Conservation (phyloP, 2,888 invertebrate genomes). For the Digitonthophagus gazella region DNA sequence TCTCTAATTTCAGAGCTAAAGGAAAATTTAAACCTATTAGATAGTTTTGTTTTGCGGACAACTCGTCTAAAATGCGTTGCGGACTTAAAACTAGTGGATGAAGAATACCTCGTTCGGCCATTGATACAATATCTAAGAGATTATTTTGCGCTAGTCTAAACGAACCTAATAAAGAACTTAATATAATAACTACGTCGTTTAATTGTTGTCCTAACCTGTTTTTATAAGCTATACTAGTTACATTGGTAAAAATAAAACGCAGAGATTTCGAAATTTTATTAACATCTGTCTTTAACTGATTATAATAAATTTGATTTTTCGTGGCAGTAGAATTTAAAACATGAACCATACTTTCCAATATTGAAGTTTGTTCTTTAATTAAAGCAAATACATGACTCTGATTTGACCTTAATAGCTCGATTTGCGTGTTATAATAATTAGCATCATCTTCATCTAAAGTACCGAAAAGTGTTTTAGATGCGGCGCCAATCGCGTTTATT, state of each 20-base stretch:
- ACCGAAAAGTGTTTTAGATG: constrained; percentile 1
- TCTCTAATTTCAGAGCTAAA: not conserved
- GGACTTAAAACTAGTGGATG: constrained; percentile 14
- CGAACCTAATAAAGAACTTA: not conserved
- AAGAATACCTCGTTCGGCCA: constrained; percentile 6
- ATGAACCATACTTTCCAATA: not conserved
- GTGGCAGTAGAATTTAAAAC: not conserved
- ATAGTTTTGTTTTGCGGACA: constrained; percentile 5
- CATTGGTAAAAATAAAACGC: not conserved
- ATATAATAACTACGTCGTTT: constrained; percentile 8
- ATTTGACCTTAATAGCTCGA: not conserved
- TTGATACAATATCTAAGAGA: constrained; percentile 1
- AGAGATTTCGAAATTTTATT: constrained; percentile 1
- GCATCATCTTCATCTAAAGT: constrained; percentile 3
- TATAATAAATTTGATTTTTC: constrained; percentile 2
- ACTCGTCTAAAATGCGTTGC: constrained; percentile 5
- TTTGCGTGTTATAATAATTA: constrained; percentile 9
- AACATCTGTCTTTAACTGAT: not conserved
- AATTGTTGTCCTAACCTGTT: not conserved
- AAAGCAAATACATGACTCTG: constrained; percentile 3
- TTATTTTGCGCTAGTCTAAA: constrained; percentile 7
- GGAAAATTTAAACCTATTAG: constrained; percentile 10
- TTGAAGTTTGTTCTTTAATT: constrained; percentile 10
- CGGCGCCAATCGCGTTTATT: constrained; percentile 1
- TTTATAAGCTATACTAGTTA: not conserved